Evolutionary conservation across 2,797 vertebrate genomes (phyloP).

Genomic region (Esox lucius): DNA sequence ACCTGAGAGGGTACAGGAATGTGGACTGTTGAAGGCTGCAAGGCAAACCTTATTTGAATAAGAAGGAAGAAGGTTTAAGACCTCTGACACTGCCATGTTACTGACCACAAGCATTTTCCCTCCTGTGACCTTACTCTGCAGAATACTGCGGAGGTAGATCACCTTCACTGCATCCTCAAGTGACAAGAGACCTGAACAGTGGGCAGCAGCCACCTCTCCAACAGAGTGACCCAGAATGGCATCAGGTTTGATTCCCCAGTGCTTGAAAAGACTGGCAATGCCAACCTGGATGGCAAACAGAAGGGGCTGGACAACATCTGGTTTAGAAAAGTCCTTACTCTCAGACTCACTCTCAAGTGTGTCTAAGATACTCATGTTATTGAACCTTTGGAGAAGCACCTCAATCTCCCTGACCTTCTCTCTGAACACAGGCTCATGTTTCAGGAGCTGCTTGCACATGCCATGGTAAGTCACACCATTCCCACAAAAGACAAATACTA

Average conservation of each 20-base stretch:
- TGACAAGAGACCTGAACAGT: slow-evolving; percentile 84
- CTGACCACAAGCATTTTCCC: slow-evolving; percentile 86
- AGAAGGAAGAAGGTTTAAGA: slow-evolving; percentile 60
- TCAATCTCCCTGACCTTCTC: slow-evolving; percentile 76
- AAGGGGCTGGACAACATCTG: slow-evolving; percentile 78
- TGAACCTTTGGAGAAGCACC: slow-evolving; percentile 55
- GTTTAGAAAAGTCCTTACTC: slow-evolving; percentile 63
- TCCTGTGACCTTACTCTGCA: slow-evolving; percentile 75
- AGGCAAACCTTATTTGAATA: slow-evolving; percentile 73
- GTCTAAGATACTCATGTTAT: slow-evolving; percentile 65
- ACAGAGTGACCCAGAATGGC: slow-evolving; percentile 80
- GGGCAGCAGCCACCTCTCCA: slow-evolving; percentile 84
- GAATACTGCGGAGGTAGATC: slow-evolving; percentile 77
- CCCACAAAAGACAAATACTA: slow-evolving; percentile 86
- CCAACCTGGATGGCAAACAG: slow-evolving; percentile 86
- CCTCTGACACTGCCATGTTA: slow-evolving; percentile 77
- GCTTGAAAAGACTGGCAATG: slow-evolving; percentile 71
- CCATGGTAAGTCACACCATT: slow-evolving; percentile 78
- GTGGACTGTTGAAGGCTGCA: slow-evolving; percentile 83
- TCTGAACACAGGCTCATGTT: slow-evolving; percentile 77
- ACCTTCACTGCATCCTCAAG: slow-evolving; percentile 84
- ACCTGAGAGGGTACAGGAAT: slow-evolving; percentile 85
- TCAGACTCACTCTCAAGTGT: slow-evolving; percentile 61
- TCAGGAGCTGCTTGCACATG: slow-evolving; percentile 77
- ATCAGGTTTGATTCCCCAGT: slow-evolving; percentile 80